phyloP scores from a whole-genome alignment of 2,113 vertebrate species.

The Sinosuthora webbiana region DNA sequence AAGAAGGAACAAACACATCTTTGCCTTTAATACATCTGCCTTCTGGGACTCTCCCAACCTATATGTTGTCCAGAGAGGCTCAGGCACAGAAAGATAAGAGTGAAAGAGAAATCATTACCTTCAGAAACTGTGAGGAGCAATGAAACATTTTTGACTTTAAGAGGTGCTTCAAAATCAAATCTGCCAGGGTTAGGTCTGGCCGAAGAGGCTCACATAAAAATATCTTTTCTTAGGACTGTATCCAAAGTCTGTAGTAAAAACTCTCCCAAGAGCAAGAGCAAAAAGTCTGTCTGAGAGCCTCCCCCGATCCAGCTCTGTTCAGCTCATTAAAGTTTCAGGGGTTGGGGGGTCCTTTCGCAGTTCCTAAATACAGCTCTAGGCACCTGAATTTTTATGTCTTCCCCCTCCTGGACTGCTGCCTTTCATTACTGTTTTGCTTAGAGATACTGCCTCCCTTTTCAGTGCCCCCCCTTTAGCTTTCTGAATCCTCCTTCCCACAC shows the following conservation, averaged over 20 bases:
- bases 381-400: background rate
- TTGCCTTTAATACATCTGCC: background rate
- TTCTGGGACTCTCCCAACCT: background rate
- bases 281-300: background rate
- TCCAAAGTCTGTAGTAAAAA: background rate
- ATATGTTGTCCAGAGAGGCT: background rate
- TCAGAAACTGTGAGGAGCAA: background rate
- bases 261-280: background rate
- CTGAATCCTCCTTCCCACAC: background rate
- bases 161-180: background rate
- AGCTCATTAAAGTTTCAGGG: background rate
- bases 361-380: background rate
- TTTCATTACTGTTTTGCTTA: background rate
- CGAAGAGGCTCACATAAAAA: background rate
- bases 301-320: background rate
- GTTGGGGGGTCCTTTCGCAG: background rate
- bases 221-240: background rate
- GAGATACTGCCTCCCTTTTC: background rate
- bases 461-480: background rate
- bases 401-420: background rate
- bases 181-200: background rate
- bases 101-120: background rate
- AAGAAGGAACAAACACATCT: slow-evolving; percentile 3
- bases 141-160: background rate
- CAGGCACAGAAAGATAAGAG: background rate